A percentile compares a stretch with the other conserved stretches of the same genome.
Evolutionary conservation across 2,797 vertebrate genomes (phyloP).

Genomic region (Capromys pilorides): DNA sequence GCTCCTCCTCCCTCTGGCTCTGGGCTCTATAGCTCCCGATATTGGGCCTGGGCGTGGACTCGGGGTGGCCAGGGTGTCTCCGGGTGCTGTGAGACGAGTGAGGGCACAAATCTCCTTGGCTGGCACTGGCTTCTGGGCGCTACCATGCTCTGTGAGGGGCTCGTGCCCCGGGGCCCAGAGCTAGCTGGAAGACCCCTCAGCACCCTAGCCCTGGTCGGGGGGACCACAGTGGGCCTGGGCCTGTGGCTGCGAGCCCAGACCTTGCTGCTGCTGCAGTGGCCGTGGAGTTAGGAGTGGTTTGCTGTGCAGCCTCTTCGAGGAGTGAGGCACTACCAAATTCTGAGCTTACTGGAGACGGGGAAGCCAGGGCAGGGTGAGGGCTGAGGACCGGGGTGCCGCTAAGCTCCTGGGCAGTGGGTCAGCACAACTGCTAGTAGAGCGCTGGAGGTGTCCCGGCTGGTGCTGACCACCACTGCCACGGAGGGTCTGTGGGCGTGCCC

Average conservation of each 20-base stretch:
- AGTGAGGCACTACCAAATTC: rapidly evolving
- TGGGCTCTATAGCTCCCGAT: not conserved
- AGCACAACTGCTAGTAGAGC: not conserved
- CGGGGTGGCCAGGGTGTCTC: rapidly evolving
- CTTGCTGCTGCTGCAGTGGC: not conserved
- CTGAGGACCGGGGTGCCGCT: rapidly evolving
- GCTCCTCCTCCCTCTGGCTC: rapidly evolving
- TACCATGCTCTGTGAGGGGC: not conserved
- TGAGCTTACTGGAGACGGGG: not conserved
- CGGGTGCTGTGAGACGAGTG: not conserved
- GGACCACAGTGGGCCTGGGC: too few relatives aligned
- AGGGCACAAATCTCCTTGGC: too few relatives aligned
- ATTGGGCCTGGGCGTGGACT: rapidly evolving
- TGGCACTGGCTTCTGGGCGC: not conserved
- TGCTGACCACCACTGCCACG: rapidly evolving
- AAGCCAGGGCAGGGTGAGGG: not conserved
- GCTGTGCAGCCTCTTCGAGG: rapidly evolving
- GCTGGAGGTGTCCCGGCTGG: rapidly evolving
- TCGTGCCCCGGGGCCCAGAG: too few relatives aligned
- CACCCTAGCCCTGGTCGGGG: not conserved
- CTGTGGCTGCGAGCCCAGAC: not conserved
- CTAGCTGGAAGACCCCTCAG: not conserved
- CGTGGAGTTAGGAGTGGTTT: too few relatives aligned
- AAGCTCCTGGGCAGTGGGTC: not conserved
- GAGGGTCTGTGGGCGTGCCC: rapidly evolving